Evolutionary conservation across 2,888 invertebrate genomes (phyloP), one percentile per base, ranked within the genome.

Genomic region (Eilema griseolum): DNA sequence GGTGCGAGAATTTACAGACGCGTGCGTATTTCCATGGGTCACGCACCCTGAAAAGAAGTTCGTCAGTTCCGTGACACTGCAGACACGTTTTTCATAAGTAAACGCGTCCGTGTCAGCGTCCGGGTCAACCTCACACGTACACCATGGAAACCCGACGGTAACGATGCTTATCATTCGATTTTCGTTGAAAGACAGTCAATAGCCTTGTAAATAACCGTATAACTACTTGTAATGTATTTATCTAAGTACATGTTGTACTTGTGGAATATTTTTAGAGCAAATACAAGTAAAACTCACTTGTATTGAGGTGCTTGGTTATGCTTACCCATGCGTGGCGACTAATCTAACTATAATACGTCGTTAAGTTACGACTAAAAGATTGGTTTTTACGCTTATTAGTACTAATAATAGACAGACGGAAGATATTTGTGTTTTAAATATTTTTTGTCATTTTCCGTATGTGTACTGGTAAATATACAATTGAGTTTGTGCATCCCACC

Each of bases 261-360:
- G n/a, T 52, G n/a, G 52, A 52, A 52, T n/a, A n/a, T 10, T n/a
- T 52, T 52, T 52, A 1, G 10, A 52, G 52, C 52, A 52, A 52
- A 52, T 52, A 52, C 20, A 52, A 52, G 20, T n/a, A n/a, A 1
- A 52, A n/a, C n/a, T 20, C 41, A 16, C 41, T 20, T 46, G 8
- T 52, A n/a, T 52, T 52, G 52, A 46, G 46, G n/a, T 52, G 52
- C 52, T 52, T 52, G 52, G 52, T 52, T 52, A 52, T 52, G 52
- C 52, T 52, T 52, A n/a, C 2, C n/a, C 52, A 52, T 52, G 52
- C 52, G 52, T 52, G n/a, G 52, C 52, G n/a, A 10, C n/a, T n/a
- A 52, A n/a, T 52, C 52, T n/a, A n/a, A 52, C 20, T 7, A 46
- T 7, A 41, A 46, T 46, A 46, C 46, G 5, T 46, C 20, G 46